Evolutionary conservation across 2,797 vertebrate genomes (phyloP), one percentile per base, ranked within the genome.

Genomic region (Ceyx erithaca): DNA sequence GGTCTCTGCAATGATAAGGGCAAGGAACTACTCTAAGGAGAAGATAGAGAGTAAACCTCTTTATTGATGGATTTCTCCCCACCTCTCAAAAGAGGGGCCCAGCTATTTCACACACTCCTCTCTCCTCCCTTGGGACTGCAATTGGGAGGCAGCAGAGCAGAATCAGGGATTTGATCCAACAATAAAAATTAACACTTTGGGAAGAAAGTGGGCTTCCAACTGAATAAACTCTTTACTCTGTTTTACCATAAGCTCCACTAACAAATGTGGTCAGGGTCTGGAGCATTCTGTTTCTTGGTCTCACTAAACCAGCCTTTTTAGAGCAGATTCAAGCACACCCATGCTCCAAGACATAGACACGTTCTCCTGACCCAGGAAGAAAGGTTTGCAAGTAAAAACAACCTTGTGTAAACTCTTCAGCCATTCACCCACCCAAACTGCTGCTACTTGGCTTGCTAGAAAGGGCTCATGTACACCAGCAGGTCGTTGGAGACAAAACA

Each of bases 311-410:
- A 59, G 49, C 13, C 12, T 14, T 51, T 89, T 57, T 10, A 62
- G 33, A 75, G 37, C 41, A 51, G 30, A 58, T 18, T 21, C 58
- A 75, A 57, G 37, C 2, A 14, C 28, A 52, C 11, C 28, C 35
- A 45, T 22, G 40, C 30, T 58, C 78, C 5, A 30, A 79, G 43
- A 17, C 23, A 21, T 21, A 54, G 69, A 61, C 20, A 25, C 1
- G 0, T 51, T 55, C 35, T 55, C 57, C 67, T 35, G 46, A 90
- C 7, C n/a, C 31, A 70, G 33, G 49, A 88, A 80, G 14, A n/a
- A 59, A 54, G 43, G 28, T 22, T 26, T 49, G 28, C 48, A 79
- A 79, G 43, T 0, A 0, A 89, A n/a, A 83, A 1, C 0, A 3
- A 79, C 8, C 51, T 46, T 54, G 10, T 46, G 49, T 41, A 91